These are phyloP conservation scores for Gallinago paraguaiae DNA, from an alignment of 2,113 vertebrate genomes.

Conservation along the genomic window DNA sequence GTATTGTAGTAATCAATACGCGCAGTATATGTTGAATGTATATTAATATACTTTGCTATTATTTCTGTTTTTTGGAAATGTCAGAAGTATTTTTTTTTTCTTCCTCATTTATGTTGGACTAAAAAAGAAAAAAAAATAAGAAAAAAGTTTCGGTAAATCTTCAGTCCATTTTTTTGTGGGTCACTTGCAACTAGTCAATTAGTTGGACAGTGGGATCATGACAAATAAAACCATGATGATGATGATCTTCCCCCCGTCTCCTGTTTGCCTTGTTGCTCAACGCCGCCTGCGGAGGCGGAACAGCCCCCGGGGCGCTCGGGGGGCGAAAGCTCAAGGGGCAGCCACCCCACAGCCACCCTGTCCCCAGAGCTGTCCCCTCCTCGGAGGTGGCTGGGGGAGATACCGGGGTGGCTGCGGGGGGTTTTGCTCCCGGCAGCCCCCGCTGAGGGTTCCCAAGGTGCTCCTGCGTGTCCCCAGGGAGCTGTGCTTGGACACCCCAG, in stretches of 20 bases:
- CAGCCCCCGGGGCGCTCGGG: background rate
- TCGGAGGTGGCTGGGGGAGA: rapidly evolving
- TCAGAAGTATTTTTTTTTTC: slow-evolving; percentile 77
- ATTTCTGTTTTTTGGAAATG: slow-evolving; percentile 80
- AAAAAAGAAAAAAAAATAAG: slow-evolving; percentile 33
- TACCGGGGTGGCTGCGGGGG: background rate
- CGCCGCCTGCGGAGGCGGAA: background rate
- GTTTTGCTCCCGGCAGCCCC: background rate
- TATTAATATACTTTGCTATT: slow-evolving; percentile 78
- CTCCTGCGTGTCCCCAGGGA: too few species aligned
- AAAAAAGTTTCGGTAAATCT: slow-evolving; percentile 59
- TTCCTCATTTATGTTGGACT: slow-evolving; percentile 78
- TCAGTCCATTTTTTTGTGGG: slow-evolving; percentile 69
- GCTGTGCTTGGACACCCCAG: background rate
- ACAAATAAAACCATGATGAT: slow-evolving; percentile 73
- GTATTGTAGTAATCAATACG: slow-evolving; percentile 77
- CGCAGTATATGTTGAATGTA: slow-evolving; percentile 82
- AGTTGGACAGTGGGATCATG: slow-evolving; percentile 71
- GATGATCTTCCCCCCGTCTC: slow-evolving; percentile 17
- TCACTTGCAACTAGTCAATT: slow-evolving; percentile 69
- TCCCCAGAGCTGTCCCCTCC: background rate
- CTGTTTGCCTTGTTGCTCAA: slow-evolving; percentile 51
- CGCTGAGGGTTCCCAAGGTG: background rate
- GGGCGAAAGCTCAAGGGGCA: background rate
- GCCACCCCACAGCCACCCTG: too few species aligned